Percentiles rank a stretch among this genome's conserved stretches.
Evolutionary conservation across 2,797 vertebrate genomes (phyloP).

Genomic region (Sebastes hopkinsi): DNA sequence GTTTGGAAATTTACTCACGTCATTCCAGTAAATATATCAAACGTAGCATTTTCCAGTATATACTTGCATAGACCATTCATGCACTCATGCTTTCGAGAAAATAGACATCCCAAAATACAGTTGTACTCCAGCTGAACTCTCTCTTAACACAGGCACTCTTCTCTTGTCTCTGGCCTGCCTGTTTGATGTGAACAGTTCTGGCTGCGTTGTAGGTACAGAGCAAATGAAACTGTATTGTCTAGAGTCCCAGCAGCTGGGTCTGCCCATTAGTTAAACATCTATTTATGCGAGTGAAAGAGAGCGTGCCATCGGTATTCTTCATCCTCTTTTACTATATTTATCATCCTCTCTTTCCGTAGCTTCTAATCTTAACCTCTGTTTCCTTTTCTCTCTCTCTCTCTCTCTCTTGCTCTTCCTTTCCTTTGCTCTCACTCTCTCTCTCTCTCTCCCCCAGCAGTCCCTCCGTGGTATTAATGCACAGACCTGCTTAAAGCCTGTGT

Average conservation of each 20-base stretch:
- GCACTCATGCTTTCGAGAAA: not conserved
- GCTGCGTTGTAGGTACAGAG: slow-evolving; percentile 27
- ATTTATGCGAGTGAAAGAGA: slow-evolving; percentile 14
- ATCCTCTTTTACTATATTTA: slow-evolving; percentile 2
- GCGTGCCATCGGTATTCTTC: not conserved
- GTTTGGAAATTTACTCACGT: not conserved
- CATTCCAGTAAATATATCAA: not conserved
- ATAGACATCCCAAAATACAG: not conserved
- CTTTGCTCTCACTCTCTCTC: not conserved
- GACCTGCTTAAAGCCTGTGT: slow-evolving; percentile 67
- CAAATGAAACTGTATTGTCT: slow-evolving; percentile 48
- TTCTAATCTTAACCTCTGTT: slow-evolving; percentile 6
- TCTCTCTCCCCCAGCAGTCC: slow-evolving; percentile 12
- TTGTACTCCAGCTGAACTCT: not conserved
- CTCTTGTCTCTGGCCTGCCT: slow-evolving; percentile 1
- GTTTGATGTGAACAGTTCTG: slow-evolving; percentile 51
- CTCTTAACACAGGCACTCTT: not conserved
- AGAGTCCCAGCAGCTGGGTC: slow-evolving; percentile 41
- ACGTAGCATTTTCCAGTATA: not conserved
- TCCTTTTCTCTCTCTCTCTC: not conserved
- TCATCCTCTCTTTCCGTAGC: not conserved
- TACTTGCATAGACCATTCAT: not conserved
- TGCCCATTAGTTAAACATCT: slow-evolving; percentile 58
- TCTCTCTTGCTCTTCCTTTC: not conserved
- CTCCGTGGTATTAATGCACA: slow-evolving; percentile 66